Evolutionary conservation across 2,113 vertebrate species (phyloP).

Genomic region (Nettapus auritus): DNA sequence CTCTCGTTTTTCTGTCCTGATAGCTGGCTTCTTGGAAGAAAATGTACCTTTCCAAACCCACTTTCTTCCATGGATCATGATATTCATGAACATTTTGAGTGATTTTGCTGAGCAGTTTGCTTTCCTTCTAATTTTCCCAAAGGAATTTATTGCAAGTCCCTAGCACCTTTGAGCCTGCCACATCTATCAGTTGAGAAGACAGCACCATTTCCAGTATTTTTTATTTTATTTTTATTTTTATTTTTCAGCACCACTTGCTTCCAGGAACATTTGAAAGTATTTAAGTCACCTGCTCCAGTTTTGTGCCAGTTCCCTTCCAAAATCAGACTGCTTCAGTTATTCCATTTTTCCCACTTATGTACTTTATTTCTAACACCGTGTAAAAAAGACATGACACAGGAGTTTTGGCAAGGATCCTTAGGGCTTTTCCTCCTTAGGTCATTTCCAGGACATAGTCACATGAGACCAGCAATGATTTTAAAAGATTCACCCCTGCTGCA

Average conservation of each 20-base stretch:
- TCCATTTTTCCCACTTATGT: conserved; percentile 22
- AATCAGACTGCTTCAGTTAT: background rate
- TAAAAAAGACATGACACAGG: background rate
- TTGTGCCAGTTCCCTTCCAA: conserved; percentile 24
- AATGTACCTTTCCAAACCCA: background rate
- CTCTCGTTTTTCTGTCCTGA: background rate
- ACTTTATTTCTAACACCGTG: conserved; percentile 23
- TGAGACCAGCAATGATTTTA: background rate
- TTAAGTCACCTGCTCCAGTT: conserved; percentile 25
- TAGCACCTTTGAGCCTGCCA: background rate
- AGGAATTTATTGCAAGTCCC: background rate
- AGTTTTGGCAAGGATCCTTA: conserved; percentile 19
- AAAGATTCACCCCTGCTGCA: background rate
- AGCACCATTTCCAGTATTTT: background rate
- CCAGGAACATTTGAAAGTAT: conserved; percentile 57
- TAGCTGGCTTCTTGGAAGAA: background rate
- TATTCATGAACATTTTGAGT: background rate
- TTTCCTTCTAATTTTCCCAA: background rate
- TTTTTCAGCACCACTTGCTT: background rate
- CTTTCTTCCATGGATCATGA: background rate
- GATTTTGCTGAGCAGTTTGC: background rate
- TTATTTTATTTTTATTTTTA: background rate
- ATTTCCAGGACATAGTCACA: conserved; percentile 27
- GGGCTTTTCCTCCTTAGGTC: conserved; percentile 45
- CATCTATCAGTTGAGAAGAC: background rate